phyloP scores from a whole-genome alignment of 2,797 vertebrate genomes.

The Acomys russatus region DNA sequence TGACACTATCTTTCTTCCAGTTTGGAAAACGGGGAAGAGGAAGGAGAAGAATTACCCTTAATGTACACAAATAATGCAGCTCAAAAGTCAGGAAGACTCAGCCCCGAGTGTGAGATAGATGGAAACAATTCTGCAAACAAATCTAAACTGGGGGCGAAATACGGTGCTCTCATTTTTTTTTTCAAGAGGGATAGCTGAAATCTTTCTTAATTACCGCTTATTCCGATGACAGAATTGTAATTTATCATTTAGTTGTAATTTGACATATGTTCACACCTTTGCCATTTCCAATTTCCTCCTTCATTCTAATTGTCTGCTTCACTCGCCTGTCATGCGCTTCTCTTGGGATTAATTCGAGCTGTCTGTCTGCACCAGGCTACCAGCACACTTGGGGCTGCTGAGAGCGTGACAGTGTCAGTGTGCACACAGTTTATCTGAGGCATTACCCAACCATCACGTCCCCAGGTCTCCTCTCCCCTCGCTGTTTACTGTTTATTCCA shows the following conservation, averaged over 20 bases:
- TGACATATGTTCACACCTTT: slow-evolving; percentile 99
- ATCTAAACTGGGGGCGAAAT: slow-evolving; percentile 46
- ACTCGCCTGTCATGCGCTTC: slow-evolving; percentile 97
- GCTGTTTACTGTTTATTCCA: slow-evolving; percentile 87
- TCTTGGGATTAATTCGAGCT: slow-evolving; percentile 99
- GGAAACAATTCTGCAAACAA: slow-evolving; percentile 85
- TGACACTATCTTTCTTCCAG: slow-evolving; percentile 89
- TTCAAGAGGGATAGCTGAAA: slow-evolving; percentile 89
- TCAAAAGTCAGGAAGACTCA: slow-evolving; percentile 80
- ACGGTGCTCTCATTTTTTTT: slow-evolving; percentile 78
- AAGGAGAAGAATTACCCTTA: slow-evolving; percentile 87
- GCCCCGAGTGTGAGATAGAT: slow-evolving; percentile 70
- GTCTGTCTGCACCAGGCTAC: slow-evolving; percentile 97
- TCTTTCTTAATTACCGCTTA: slow-evolving; percentile 94
- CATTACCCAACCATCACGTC: slow-evolving; percentile 91
- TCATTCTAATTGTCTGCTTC: slow-evolving; percentile 99
- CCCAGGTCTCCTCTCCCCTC: slow-evolving; percentile 82
- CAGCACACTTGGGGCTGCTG: slow-evolving; percentile 94
- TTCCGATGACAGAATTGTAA: slow-evolving; percentile 99
- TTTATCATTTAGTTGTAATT: slow-evolving; percentile 99
- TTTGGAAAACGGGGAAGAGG: slow-evolving; percentile 84
- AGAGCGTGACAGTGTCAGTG: slow-evolving; percentile 95
- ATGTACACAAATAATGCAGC: slow-evolving; percentile 89
- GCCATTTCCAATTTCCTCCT: slow-evolving; percentile 98
- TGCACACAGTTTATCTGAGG: slow-evolving; percentile 92